phyloP scores from a whole-genome alignment of 2,797 vertebrate genomes.

The Aphelocoma californica region DNA sequence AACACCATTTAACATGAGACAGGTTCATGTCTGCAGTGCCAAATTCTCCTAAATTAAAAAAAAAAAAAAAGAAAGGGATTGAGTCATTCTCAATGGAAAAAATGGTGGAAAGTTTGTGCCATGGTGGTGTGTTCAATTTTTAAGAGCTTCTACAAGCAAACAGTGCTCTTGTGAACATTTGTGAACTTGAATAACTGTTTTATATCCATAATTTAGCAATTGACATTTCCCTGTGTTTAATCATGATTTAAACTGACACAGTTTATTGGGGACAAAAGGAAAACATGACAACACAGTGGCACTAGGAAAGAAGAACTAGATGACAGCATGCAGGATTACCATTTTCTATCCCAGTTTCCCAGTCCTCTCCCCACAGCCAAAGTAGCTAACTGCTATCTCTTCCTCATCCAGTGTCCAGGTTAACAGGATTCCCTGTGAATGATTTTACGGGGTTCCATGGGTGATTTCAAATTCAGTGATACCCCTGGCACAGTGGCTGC shows the following conservation, averaged over 20 bases:
- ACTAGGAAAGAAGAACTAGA: neutral
- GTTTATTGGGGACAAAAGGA: neutral
- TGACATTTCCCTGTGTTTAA: neutral
- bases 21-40: neutral
- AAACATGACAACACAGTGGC: neutral
- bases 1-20: neutral
- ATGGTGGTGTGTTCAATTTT: neutral
- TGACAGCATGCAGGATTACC: neutral
- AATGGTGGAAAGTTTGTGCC: neutral
- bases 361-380: neutral
- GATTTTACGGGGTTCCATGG: neutral
- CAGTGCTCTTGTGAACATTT: neutral
- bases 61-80: neutral
- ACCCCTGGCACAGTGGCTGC: fast-evolving
- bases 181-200: neutral
- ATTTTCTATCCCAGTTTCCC: neutral
- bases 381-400: neutral
- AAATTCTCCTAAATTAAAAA: neutral
- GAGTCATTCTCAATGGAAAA: neutral
- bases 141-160: neutral
- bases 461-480: neutral
- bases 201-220: neutral
- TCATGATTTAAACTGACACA: neutral
- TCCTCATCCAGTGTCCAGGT: neutral
- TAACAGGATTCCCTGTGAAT: neutral